A percentile compares a stretch with the other conserved stretches of the same genome.
Conservation (phyloP, 2,797 vertebrate species). For the Dendrocincla fuliginosa region DNA sequence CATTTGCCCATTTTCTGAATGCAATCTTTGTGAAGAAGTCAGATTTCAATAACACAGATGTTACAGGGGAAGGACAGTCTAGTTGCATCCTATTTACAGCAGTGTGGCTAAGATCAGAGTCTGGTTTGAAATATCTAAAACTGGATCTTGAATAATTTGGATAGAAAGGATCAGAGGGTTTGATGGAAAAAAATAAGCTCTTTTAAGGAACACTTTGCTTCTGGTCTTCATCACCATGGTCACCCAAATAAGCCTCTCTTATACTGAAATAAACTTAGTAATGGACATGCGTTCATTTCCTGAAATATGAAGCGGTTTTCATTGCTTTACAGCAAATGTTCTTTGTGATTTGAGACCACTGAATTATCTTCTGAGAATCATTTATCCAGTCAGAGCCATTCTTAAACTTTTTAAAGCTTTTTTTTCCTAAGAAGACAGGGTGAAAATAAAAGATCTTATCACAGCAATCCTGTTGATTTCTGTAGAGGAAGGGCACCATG, state of each 20-base stretch:
- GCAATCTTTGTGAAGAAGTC: conserved; percentile 3
- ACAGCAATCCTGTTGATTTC: not conserved
- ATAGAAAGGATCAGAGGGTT: not conserved
- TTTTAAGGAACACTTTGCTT: not conserved
- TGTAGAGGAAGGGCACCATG: not conserved
- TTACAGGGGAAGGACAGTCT: not conserved
- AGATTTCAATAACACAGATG: conserved; percentile 20
- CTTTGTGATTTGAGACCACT: not conserved
- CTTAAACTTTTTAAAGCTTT: not conserved
- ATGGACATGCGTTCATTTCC: not conserved
- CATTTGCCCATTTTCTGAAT: conserved; percentile 15
- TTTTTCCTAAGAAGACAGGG: not conserved
- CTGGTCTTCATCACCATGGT: not conserved
- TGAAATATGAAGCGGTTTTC: not conserved
- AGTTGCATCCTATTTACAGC: conserved; percentile 6
- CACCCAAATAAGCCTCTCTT: not conserved
- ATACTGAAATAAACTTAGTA: not conserved
- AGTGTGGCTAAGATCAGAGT: not conserved
- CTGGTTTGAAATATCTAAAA: not conserved
- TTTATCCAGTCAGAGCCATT: not conserved
- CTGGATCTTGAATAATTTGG: not conserved
- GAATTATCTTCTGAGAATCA: not conserved
- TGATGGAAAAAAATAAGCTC: not conserved
- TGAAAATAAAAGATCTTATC: not conserved
- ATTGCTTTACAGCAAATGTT: not conserved